These are phyloP conservation scores for Lycia hirtaria DNA, from an alignment of 2,888 invertebrate species.

Conservation along the genomic window DNA sequence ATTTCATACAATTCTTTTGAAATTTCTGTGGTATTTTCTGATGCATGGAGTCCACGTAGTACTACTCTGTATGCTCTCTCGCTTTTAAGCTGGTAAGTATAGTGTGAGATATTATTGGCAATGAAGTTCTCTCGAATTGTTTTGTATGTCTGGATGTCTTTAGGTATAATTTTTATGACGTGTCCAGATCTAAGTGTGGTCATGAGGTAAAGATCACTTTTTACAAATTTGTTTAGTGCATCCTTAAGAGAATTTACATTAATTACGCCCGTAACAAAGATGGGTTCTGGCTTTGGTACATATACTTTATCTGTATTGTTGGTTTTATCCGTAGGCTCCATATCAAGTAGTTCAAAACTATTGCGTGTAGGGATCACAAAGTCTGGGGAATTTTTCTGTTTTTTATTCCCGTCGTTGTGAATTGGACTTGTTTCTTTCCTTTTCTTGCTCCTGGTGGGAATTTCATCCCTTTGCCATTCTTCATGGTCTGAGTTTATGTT, in stretches of 20 bases:
- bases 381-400: too few relatives aligned
- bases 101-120: neutral
- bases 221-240: neutral
- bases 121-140: neutral
- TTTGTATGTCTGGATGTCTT: neutral
- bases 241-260: neutral
- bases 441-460: neutral
- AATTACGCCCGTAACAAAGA: neutral
- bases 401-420: too few relatives aligned
- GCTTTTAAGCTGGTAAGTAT: conserved; percentile 21
- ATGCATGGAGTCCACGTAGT: neutral
- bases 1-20: neutral
- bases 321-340: neutral
- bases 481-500: neutral
- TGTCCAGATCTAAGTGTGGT: neutral
- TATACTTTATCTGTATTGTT: neutral
- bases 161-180: conserved; percentile 13
- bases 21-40: neutral
- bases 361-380: neutral
- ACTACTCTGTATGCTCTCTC: conserved; percentile 36
- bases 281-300: neutral
- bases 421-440: neutral
- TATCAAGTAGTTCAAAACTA: neutral
- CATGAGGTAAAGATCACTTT: neutral
- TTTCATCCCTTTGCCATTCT: neutral